Base-by-base conservation (phyloP, 1,140 invertebrate species). In the Lucilia cuprina region DNA sequence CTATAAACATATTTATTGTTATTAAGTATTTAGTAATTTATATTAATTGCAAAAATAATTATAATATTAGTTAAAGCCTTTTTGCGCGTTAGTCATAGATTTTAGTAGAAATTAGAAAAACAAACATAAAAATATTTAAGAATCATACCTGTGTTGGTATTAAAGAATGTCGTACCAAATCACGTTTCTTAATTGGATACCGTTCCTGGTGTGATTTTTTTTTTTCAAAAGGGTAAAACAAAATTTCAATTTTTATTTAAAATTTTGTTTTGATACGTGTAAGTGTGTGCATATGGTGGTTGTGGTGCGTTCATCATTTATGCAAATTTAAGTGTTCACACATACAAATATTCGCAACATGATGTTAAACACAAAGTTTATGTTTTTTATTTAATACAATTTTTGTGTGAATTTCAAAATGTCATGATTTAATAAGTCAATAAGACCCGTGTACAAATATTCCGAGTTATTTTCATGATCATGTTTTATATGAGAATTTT, bases 171-270 rank as follows among this genome's bases (percentile, higher is more conserved):
- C 93, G 93, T 88, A 94, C 93, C 92, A 94, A 92, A 92, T 94
- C 94, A 90, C 94, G 93, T 94, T 94, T 94, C 94, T 94, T 94
- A 92, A 93, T 93, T 87, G 94, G 94, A 92, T 94, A 94, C 92
- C 92, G 93, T 92, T 94, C 94, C 93, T 94, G 84, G 21, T 2
- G 21, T 30, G 25, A 30, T 30, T 30, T 30, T 30, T 30, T 30
- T 30, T 30, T 21, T 30, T 30, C 17, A 25, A 35, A n/a, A 17
- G 21, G 5, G 65, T 21, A 70, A n/a, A 55, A 55, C 50, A 55
- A 55, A 13, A 55, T 55, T 55, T 55, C 50, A 55, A 17, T 55
- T 55, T 55, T 17, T 41, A 41, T 41, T 41, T 5, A 41, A 41
- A 41, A 41, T 41, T 60, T n/a, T 60, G 55, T 60, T n/a, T 60